A percentile compares a stretch with the other conserved stretches of the same genome.
Evolutionary conservation across 1,140 invertebrate species (phyloP).

Genomic region (Drosophila guanche): DNA sequence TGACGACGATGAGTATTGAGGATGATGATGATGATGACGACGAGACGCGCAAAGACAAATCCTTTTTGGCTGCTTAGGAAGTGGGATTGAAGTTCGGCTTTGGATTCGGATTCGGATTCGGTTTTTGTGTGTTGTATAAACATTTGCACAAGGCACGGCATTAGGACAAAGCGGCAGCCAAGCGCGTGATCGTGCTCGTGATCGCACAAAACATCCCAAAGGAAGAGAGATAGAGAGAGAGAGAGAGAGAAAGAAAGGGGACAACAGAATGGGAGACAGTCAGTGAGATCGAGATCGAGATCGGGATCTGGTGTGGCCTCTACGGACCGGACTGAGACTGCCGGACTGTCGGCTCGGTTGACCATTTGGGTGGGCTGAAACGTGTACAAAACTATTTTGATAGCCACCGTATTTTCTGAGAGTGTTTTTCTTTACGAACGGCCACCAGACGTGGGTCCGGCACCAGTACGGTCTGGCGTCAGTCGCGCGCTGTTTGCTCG

Average conservation of each 20-base stretch:
- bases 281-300: conserved; percentile 12
- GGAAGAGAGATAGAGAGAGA: neutral
- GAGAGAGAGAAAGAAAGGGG: neutral
- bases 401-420: conserved; percentile 64
- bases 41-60: conserved; percentile 59
- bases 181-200: conserved; percentile 78
- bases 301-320: conserved; percentile 16
- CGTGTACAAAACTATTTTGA: conserved; percentile 76
- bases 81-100: conserved; percentile 8
- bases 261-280: too few relatives aligned
- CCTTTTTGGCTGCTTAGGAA: conserved; percentile 72
- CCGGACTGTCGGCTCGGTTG: conserved; percentile 18
- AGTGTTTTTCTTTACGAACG: conserved; percentile 13
- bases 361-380: conserved; percentile 76
- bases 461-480: conserved; percentile 56
- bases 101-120: conserved; percentile 22
- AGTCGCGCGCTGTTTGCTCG: conserved; percentile 58
- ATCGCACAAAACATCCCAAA: conserved; percentile 52
- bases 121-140: conserved; percentile 52
- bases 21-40: conserved; percentile 28
- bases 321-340: conserved; percentile 2
- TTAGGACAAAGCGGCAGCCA: conserved; percentile 58
- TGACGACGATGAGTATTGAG: conserved; percentile 38
- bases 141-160: conserved; percentile 68
- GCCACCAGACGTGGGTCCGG: conserved; percentile 15